Conservation (phyloP, 2,888 invertebrate genomes). For the Biston stratarius region DNA sequence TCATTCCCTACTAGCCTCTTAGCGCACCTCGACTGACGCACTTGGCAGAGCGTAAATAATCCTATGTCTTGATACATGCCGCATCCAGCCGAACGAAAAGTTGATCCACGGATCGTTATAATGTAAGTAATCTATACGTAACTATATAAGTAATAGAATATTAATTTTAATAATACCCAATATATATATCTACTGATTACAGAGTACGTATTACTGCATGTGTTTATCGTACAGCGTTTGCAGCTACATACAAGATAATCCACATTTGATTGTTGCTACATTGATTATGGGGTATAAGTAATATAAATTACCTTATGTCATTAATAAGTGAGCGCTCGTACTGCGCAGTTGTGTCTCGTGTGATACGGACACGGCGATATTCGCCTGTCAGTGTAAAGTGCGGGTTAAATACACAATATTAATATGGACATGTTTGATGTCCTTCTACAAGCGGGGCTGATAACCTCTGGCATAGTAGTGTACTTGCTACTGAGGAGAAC, state of each 20-base stretch:
- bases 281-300: slow-evolving; percentile 3
- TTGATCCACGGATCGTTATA: too few relatives aligned
- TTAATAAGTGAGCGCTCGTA: background rate
- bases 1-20: too few relatives aligned
- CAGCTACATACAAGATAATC: slow-evolving; percentile 2
- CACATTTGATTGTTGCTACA: slow-evolving; percentile 1
- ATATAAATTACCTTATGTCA: slow-evolving; percentile 1
- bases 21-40: too few relatives aligned
- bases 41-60: too few relatives aligned
- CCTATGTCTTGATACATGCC: too few relatives aligned
- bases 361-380: background rate
- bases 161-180: background rate
- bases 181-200: slow-evolving; percentile 3
- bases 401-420: background rate
- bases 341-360: slow-evolving; percentile 8
- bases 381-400: background rate
- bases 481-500: slow-evolving; percentile 70
- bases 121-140: too few relatives aligned
- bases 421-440: slow-evolving; percentile 72
- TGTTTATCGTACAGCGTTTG: slow-evolving; percentile 6
- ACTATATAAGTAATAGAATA: background rate
- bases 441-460: slow-evolving; percentile 67
- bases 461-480: slow-evolving; percentile 65
- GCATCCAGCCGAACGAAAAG: too few relatives aligned
- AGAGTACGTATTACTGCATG: background rate